phyloP scores from a whole-genome alignment of 2,797 vertebrate genomes.

The Craterocephalus amniculus region DNA sequence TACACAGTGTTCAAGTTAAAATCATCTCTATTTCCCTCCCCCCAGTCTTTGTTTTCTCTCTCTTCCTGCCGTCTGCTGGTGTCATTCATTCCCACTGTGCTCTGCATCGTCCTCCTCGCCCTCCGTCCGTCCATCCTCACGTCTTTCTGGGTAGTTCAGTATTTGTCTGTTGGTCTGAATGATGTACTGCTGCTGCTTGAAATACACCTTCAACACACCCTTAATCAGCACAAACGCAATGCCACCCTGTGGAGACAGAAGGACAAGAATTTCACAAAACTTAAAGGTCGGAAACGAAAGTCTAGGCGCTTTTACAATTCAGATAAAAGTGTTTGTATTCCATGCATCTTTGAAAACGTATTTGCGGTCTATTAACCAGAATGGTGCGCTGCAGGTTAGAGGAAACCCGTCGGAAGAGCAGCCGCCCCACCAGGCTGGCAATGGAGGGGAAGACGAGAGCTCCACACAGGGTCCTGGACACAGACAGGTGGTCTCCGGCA shows the following conservation, averaged over 20 bases:
- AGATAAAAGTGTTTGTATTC: too few species aligned
- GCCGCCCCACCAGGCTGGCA: conserved; percentile 79
- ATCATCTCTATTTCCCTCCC: not conserved
- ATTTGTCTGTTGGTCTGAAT: conserved; percentile 81
- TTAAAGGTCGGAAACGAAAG: not conserved
- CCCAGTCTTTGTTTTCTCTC: not conserved
- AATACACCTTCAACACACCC: conserved; percentile 84
- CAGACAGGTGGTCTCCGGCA: conserved; percentile 77
- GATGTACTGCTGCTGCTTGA: conserved; percentile 84
- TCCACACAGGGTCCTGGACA: conserved; percentile 85
- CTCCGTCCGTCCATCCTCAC: conserved; percentile 28
- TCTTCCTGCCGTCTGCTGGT: too few species aligned
- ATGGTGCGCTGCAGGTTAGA: conserved; percentile 83
- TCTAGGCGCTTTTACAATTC: too few species aligned
- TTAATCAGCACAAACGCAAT: conserved; percentile 83
- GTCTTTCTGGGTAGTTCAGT: conserved; percentile 78
- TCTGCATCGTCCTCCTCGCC: conserved; percentile 64
- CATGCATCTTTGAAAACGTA: too few species aligned
- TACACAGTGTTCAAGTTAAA: not conserved
- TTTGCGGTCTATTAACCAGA: conserved; percentile 70
- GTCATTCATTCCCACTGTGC: conserved; percentile 75
- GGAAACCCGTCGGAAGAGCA: conserved; percentile 76
- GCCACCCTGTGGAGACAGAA: conserved; percentile 74
- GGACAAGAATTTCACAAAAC: too few species aligned
- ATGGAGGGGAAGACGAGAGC: conserved; percentile 84